Evolutionary conservation across 2,888 invertebrate species (phyloP).

Genomic region (Brachycybe producta): DNA sequence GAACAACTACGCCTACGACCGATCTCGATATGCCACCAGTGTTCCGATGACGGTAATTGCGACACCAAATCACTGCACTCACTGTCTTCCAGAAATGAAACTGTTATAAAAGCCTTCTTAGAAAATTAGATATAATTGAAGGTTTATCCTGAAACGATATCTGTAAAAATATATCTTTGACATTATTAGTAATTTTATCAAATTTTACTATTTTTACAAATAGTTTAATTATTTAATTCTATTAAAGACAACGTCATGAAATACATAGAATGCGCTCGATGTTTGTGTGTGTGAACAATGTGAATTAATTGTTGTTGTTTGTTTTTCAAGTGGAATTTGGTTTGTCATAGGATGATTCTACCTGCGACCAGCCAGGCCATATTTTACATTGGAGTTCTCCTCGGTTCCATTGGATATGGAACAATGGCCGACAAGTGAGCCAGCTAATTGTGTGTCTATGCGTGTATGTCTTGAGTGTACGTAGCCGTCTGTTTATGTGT

Average conservation of each 20-base stretch:
- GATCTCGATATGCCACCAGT: conserved; percentile 45
- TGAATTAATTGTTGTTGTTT: not conserved
- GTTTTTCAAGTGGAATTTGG: conserved; percentile 43
- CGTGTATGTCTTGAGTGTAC: not conserved
- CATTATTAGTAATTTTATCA: too few relatives aligned
- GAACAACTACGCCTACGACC: conserved; percentile 47
- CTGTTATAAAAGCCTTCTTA: too few relatives aligned
- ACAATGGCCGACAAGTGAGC: conserved; percentile 47
- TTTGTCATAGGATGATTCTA: conserved; percentile 48
- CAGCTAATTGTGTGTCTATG: not conserved
- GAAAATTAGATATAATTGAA: too few relatives aligned
- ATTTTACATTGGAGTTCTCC: conserved; percentile 49
- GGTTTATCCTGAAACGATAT: too few relatives aligned
- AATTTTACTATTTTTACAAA: too few relatives aligned
- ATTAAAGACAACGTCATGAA: too few relatives aligned
- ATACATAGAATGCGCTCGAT: too few relatives aligned
- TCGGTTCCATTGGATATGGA: conserved; percentile 46
- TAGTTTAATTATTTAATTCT: too few relatives aligned
- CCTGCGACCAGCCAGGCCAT: conserved; percentile 47
- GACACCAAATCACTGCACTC: too few relatives aligned
- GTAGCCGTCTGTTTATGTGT: conserved; percentile 2
- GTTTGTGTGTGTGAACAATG: not conserved
- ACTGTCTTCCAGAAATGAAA: too few relatives aligned
- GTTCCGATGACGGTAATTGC: conserved; percentile 48
- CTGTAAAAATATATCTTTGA: too few relatives aligned